These are phyloP conservation scores for Apus apus DNA, from an alignment of 2,113 vertebrate genomes.

Conservation along the genomic window DNA sequence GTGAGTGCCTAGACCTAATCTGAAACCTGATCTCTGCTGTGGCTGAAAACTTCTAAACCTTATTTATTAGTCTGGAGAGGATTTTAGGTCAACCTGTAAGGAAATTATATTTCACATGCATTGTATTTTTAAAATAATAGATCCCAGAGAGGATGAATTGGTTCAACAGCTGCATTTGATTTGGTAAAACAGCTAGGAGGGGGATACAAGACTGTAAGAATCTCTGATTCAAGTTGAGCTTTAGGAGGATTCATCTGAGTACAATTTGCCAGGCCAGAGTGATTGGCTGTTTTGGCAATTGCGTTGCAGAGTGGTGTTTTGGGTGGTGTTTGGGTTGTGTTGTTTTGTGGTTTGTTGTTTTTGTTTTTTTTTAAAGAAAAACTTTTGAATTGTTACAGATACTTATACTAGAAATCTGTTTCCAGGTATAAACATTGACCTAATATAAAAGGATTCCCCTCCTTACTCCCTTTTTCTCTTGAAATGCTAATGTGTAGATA, in stretches of 20 bases:
- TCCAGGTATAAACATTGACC: slow-evolving; percentile 39
- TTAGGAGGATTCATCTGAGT: slow-evolving; percentile 72
- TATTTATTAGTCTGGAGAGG: slow-evolving; percentile 74
- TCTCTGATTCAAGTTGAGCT: slow-evolving; percentile 66
- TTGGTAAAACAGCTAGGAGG: slow-evolving; percentile 73
- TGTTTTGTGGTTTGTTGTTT: not conserved
- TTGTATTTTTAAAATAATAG: slow-evolving; percentile 73
- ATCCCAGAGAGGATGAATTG: slow-evolving; percentile 67
- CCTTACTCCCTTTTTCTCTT: slow-evolving; percentile 34
- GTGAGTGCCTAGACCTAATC: slow-evolving; percentile 17
- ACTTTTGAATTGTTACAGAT: not conserved
- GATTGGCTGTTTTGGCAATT: slow-evolving; percentile 25
- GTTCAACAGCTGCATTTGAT: slow-evolving; percentile 78
- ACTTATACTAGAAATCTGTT: slow-evolving; percentile 16
- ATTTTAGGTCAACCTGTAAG: slow-evolving; percentile 78
- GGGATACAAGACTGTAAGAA: slow-evolving; percentile 61
- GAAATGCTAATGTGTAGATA: slow-evolving; percentile 53
- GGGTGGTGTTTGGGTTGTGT: not conserved
- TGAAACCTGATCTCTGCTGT: slow-evolving; percentile 71
- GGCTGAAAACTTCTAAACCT: slow-evolving; percentile 70
- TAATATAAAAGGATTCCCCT: slow-evolving; percentile 28
- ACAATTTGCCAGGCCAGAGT: slow-evolving; percentile 54
- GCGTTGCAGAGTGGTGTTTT: not conserved
- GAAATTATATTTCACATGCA: slow-evolving; percentile 72
- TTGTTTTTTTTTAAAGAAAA: not conserved